These are phyloP conservation scores for Ia io DNA, from an alignment of 2,113 vertebrate genomes.

Conservation along the genomic window DNA sequence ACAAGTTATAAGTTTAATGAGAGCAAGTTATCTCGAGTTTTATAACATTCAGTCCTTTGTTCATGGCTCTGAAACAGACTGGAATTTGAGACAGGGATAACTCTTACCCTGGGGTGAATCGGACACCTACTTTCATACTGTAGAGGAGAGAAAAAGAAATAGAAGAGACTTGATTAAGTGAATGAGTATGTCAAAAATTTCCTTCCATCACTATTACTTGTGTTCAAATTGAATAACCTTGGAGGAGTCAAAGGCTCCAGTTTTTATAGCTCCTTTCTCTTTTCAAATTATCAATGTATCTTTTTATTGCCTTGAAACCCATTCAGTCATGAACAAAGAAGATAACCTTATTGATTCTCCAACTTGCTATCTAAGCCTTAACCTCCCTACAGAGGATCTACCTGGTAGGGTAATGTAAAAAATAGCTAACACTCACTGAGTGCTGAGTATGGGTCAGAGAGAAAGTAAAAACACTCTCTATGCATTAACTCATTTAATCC, in stretches of 20 bases:
- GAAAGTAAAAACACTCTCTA: background rate
- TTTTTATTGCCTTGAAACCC: background rate
- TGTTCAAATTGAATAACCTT: background rate
- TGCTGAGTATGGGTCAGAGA: background rate
- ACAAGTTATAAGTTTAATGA: background rate
- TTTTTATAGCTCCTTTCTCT: background rate
- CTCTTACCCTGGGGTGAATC: background rate
- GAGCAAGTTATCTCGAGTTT: background rate
- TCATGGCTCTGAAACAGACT: background rate
- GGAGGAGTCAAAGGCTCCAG: background rate
- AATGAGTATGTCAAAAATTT: background rate
- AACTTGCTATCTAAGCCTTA: background rate
- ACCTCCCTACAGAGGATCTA: background rate
- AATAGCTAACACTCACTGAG: background rate
- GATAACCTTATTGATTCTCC: background rate
- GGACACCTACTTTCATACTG: background rate
- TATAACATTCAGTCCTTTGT: background rate
- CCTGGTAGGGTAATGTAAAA: background rate
- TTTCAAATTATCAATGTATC: background rate
- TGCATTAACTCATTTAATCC: background rate
- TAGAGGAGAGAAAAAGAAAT: background rate
- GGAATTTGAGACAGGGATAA: background rate
- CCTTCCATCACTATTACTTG: background rate
- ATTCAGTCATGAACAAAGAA: background rate
- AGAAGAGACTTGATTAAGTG: background rate